Conservation (phyloP, 2,113 vertebrate species). For the Hoplias malabaricus region DNA sequence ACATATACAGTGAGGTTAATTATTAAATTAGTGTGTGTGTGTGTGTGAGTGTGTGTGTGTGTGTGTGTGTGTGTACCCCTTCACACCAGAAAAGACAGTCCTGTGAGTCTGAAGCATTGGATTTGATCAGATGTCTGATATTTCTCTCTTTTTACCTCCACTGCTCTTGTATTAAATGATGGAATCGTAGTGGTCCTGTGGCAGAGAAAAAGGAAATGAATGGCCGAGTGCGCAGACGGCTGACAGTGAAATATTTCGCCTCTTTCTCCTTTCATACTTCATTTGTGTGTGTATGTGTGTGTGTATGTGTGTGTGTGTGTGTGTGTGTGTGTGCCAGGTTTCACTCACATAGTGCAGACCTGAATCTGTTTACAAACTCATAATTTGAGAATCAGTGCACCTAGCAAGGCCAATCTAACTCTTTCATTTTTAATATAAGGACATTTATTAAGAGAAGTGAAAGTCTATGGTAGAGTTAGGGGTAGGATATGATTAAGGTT, state of each 20-base stretch:
- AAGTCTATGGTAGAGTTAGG: too few relatives aligned
- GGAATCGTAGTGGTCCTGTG: constrained; percentile 90
- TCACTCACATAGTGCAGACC: too few relatives aligned
- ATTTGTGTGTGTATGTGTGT: constrained; percentile 77
- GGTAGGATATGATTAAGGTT: too few relatives aligned
- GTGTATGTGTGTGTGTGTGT: constrained; percentile 30
- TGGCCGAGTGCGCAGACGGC: constrained; percentile 74
- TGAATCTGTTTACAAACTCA: too few relatives aligned
- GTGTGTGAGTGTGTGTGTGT: too few relatives aligned
- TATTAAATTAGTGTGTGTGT: constrained; percentile 7
- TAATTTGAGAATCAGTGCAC: too few relatives aligned
- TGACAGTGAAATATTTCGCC: constrained; percentile 99
- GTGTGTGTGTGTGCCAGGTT: neutral
- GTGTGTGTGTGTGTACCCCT: neutral
- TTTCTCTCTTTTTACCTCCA: constrained; percentile 81
- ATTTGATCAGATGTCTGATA: constrained; percentile 70
- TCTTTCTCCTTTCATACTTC: constrained; percentile 87
- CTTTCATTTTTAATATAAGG: too few relatives aligned
- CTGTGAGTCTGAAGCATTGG: neutral
- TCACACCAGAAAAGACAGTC: neutral
- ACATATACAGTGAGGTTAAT: too few relatives aligned
- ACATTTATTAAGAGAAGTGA: too few relatives aligned
- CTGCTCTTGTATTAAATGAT: constrained; percentile 85
- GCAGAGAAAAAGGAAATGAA: constrained; percentile 85
- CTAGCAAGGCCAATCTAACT: too few relatives aligned